Percentiles rank a stretch among this genome's conserved stretches.
Evolutionary conservation across 1,140 invertebrate species (phyloP).

Genomic region (Hyles vespertilio): DNA sequence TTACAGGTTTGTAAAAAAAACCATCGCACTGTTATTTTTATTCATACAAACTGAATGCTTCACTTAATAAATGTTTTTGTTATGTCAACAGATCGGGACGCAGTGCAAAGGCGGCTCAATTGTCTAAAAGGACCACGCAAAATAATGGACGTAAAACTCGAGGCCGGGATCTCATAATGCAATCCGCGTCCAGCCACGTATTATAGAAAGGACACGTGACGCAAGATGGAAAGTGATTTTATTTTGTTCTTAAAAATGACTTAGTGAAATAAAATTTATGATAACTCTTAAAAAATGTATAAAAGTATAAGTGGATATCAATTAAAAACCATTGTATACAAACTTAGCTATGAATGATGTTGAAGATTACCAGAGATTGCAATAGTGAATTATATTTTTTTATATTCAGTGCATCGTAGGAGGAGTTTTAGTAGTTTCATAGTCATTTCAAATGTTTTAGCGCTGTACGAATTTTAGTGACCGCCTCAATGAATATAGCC

Average conservation of each 20-base stretch:
- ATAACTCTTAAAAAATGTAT: constrained; percentile 54
- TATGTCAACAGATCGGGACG: constrained; percentile 55
- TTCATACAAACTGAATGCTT: no score
- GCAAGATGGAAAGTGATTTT: constrained; percentile 71
- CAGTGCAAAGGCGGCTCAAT: constrained; percentile 66
- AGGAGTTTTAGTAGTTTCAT: constrained; percentile 36
- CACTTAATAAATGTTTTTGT: constrained; percentile 12
- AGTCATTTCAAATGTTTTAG: constrained; percentile 40
- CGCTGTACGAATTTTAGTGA: constrained; percentile 40
- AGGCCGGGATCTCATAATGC: constrained; percentile 71
- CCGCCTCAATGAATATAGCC: constrained; percentile 46
- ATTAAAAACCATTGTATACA: constrained; percentile 45
- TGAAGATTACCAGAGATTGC: constrained; percentile 64
- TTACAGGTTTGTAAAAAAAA: no score
- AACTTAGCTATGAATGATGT: constrained; percentile 38
- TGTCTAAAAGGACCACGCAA: constrained; percentile 65
- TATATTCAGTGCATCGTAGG: constrained; percentile 52
- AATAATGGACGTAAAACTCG: constrained; percentile 67
- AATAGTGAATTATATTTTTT: constrained; percentile 74
- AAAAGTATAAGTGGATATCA: constrained; percentile 64
- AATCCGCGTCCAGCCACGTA: constrained; percentile 40
- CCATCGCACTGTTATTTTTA: no score
- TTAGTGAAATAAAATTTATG: constrained; percentile 52
- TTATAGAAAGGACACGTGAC: constrained; percentile 47
- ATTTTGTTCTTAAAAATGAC: constrained; percentile 64